Percentiles rank a stretch among this genome's conserved stretches.
Evolutionary conservation across 2,888 invertebrate species (phyloP).

Genomic region (Lochmaea crataegi): DNA sequence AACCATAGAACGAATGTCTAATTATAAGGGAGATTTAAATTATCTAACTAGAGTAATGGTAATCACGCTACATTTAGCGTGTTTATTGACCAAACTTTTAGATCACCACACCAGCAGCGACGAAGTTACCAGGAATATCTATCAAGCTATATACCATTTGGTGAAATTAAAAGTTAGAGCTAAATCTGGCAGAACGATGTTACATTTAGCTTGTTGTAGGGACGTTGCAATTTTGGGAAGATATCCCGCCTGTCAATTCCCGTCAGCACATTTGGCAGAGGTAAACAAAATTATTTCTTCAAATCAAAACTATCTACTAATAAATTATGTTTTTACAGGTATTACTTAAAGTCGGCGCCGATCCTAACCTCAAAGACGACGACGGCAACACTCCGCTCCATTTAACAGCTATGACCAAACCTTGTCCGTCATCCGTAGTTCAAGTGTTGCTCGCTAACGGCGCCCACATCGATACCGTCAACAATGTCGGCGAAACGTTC

Average conservation of each 20-base stretch:
- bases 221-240: slow-evolving; percentile 78
- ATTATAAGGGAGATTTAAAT: slow-evolving; percentile 78
- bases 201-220: slow-evolving; percentile 87
- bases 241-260: slow-evolving; percentile 78
- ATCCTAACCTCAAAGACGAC: slow-evolving; percentile 82
- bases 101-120: slow-evolving; percentile 62
- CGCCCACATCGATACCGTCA: slow-evolving; percentile 86
- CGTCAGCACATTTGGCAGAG: slow-evolving; percentile 76
- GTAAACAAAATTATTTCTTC: slow-evolving; percentile 51
- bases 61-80: slow-evolving; percentile 86
- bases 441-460: slow-evolving; percentile 81
- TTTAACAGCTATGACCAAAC: slow-evolving; percentile 79
- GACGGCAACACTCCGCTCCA: slow-evolving; percentile 91
- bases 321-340: slow-evolving; percentile 64
- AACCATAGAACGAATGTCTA: slow-evolving; percentile 71
- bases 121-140: slow-evolving; percentile 70
- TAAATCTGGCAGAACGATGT: slow-evolving; percentile 75
- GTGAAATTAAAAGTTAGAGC: slow-evolving; percentile 76
- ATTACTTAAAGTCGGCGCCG: slow-evolving; percentile 84
- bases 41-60: slow-evolving; percentile 87
- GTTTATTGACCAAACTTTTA: slow-evolving; percentile 76
- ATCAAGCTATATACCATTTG: slow-evolving; percentile 80
- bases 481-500: slow-evolving; percentile 82
- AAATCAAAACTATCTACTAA: slow-evolving; percentile 7
- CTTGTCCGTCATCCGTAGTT: slow-evolving; percentile 78